Percentiles rank a stretch among this genome's conserved stretches.
Conservation (phyloP, 2,113 vertebrate genomes). For the Neopipo cinnamomea region DNA sequence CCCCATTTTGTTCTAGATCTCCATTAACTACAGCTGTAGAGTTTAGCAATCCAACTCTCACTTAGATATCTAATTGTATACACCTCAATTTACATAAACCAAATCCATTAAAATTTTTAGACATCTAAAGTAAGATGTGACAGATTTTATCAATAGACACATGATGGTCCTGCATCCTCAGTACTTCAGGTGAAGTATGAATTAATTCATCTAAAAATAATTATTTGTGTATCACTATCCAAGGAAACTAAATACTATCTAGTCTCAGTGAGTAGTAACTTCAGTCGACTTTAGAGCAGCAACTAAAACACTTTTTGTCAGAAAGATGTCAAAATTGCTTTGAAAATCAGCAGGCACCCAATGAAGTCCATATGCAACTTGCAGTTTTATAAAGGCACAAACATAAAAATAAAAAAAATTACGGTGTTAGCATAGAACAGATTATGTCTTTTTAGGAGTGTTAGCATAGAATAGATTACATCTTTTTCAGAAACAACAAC, state of each 20-base stretch:
- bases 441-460: background rate
- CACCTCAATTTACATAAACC: background rate
- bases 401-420: conserved; percentile 28
- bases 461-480: background rate
- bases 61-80: background rate
- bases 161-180: background rate
- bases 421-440: background rate
- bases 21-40: background rate
- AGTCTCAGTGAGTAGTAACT: background rate
- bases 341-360: background rate
- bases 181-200: background rate
- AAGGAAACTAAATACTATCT: background rate
- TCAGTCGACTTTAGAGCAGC: background rate
- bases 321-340: background rate
- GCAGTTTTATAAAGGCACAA: background rate
- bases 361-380: background rate
- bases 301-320: background rate
- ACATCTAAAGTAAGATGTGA: background rate
- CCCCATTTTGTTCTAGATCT: background rate
- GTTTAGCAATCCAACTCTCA: background rate
- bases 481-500: conserved; percentile 16
- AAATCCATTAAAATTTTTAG: background rate
- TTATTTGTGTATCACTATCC: background rate
- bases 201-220: background rate
- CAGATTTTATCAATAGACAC: background rate